A percentile compares a stretch with the other conserved stretches of the same genome.
phyloP scores from a whole-genome alignment of 2,797 vertebrate species.

The Pangasius djambal region DNA sequence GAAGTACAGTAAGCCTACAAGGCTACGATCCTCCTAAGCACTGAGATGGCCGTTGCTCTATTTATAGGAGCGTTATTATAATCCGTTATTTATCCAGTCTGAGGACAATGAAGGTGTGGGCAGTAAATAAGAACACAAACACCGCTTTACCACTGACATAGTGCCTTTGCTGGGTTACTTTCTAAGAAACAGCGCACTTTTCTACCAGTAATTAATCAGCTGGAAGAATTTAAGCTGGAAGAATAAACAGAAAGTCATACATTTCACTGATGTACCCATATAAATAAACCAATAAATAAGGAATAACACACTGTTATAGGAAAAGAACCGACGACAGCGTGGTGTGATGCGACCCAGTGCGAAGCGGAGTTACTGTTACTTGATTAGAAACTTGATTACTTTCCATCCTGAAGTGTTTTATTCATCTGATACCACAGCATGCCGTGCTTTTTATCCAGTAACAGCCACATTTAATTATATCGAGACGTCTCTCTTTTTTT shows the following conservation, averaged over 20 bases:
- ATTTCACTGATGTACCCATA: not conserved
- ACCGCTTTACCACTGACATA: not conserved
- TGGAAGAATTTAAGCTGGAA: not conserved
- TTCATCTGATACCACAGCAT: not conserved
- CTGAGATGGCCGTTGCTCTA: constrained; percentile 5
- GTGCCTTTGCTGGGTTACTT: not conserved
- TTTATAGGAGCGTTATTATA: constrained; percentile 43
- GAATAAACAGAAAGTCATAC: not conserved
- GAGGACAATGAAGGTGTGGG: constrained; percentile 42
- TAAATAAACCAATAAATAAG: not conserved
- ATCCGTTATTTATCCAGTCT: constrained; percentile 44
- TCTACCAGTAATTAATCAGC: not conserved
- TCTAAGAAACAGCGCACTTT: not conserved
- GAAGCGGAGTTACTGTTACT: not conserved
- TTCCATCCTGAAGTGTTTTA: not conserved
- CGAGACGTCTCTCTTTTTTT: too few species aligned
- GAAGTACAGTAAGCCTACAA: constrained; percentile 12
- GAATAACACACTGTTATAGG: not conserved
- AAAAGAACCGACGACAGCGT: not conserved
- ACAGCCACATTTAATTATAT: not conserved
- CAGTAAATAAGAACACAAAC: not conserved
- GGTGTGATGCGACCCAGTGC: not conserved
- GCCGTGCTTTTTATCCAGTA: not conserved
- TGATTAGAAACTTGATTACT: not conserved
- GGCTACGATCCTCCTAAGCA: not conserved